Evolutionary conservation across 2,797 vertebrate genomes (phyloP), one percentile per base, ranked within the genome.

Genomic region (Phoxinus dragarum): DNA sequence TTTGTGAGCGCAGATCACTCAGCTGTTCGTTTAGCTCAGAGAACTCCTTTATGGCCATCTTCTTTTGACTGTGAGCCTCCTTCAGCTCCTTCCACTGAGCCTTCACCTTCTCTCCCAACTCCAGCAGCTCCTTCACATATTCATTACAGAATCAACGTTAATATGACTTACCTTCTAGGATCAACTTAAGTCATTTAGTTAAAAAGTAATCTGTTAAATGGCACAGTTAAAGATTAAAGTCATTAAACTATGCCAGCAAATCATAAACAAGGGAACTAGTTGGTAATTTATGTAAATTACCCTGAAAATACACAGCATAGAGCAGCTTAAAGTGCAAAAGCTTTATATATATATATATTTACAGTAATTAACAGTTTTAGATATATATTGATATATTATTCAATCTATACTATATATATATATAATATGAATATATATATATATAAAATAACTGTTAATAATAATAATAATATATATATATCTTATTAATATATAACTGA

Each of bases 81-180:
- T 99, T 99, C 93, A 99, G 96, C 86, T 99, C 98, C 93, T 99
- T 99, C 80, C 96, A 96, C 93, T 99, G 98, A 90, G 94, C 94
- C 90, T 95, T 95, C 40, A 95, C 47, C 86, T 93, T 95, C 89
- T 95, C 95, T 16, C 12, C 91, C 66, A 92, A 81, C 1, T 93
- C 94, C 84, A 89, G 0, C 0, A 95, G 34, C 36, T 93, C 93
- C 95, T 95, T 87, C 12, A 81, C 5, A 49, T 14, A 68, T 52
- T 27, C 36, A 64, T 23, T 36, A 36, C 59, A 67, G 14, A 84
- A 27, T 78, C 10, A 56, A 10, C n/a, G 8, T 74, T 40, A 59
- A 4, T 12, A 27, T 27, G 34, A 31, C 40, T 66, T 34, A 59
- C 23, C 16, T 36, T 56, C 74, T 14, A 56, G 34, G 34, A 56